phyloP scores from a whole-genome alignment of 2,113 vertebrate species.

The Manacus vitellinus region DNA sequence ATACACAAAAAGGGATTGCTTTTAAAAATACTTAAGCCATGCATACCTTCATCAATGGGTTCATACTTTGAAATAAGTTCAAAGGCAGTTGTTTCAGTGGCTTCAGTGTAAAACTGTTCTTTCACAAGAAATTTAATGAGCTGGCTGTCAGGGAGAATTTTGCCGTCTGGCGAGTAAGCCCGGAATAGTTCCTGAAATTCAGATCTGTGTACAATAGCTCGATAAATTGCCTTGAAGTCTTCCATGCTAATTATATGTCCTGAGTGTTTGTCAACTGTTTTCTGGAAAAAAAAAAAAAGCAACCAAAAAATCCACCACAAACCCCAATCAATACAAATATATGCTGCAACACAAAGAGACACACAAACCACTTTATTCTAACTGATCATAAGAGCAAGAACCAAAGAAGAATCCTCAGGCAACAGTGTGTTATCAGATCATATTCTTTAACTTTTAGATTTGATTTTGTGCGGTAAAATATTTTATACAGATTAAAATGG shows the following conservation, averaged over 20 bases:
- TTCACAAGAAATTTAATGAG: slow-evolving; percentile 66
- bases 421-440: not conserved
- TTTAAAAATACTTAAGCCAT: not conserved
- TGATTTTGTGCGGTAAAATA: not conserved
- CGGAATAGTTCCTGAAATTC: slow-evolving; percentile 73
- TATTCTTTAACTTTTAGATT: not conserved
- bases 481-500: not conserved
- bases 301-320: not conserved
- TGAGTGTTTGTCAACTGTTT: slow-evolving; percentile 55
- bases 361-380: not conserved
- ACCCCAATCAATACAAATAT: not conserved
- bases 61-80: slow-evolving; percentile 74
- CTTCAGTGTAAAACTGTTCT: slow-evolving; percentile 54
- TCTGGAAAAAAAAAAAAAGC: not conserved
- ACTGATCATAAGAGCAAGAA: not conserved
- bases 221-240: slow-evolving; percentile 75
- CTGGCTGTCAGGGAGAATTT: slow-evolving; percentile 14
- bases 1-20: not conserved
- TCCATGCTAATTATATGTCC: slow-evolving; percentile 64
- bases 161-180: slow-evolving; percentile 43
- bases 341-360: not conserved
- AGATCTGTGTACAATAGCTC: slow-evolving; percentile 60
- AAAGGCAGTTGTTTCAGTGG: not conserved
- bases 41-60: slow-evolving; percentile 74
- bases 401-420: not conserved